Conservation (phyloP, 1,140 invertebrate genomes). For the Heterodera carotae region DNA sequence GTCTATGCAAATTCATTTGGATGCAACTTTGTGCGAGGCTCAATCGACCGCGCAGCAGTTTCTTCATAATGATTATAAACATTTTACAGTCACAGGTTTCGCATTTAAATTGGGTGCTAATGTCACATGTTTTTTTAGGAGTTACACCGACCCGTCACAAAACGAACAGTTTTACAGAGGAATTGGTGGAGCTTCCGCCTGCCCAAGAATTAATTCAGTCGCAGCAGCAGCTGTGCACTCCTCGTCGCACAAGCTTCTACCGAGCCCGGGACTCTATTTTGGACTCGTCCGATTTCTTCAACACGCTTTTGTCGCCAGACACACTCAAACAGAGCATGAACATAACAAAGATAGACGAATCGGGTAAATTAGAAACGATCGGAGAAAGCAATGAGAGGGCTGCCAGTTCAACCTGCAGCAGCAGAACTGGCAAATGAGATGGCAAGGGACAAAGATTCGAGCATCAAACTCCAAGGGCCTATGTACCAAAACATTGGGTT, state of each 20-base stretch:
- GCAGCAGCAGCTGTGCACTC: conserved; percentile 23
- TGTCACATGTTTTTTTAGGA: conserved; percentile 22
- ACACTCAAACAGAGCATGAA: conserved; percentile 16
- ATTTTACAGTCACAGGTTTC: conserved; percentile 32
- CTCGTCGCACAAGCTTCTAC: conserved; percentile 20
- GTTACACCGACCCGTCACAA: conserved; percentile 24
- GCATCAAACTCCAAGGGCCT: too few species aligned
- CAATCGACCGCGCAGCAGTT: conserved; percentile 42
- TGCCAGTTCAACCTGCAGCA: background rate
- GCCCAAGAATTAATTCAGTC: conserved; percentile 17
- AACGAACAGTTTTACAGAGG: conserved; percentile 4
- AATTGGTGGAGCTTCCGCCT: conserved; percentile 34
- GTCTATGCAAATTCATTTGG: background rate
- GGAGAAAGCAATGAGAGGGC: background rate
- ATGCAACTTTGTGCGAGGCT: conserved; percentile 24
- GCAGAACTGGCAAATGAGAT: background rate
- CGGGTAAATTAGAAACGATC: background rate
- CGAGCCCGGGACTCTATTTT: conserved; percentile 34
- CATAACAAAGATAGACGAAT: background rate
- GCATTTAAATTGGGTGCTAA: background rate
- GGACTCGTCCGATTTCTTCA: conserved; percentile 28
- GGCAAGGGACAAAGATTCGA: background rate
- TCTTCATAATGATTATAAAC: conserved; percentile 36
- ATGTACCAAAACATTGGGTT: too few species aligned
- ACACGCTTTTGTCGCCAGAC: conserved; percentile 12